phyloP scores from a whole-genome alignment of 2,113 vertebrate species.

The Diadophis punctatus region DNA sequence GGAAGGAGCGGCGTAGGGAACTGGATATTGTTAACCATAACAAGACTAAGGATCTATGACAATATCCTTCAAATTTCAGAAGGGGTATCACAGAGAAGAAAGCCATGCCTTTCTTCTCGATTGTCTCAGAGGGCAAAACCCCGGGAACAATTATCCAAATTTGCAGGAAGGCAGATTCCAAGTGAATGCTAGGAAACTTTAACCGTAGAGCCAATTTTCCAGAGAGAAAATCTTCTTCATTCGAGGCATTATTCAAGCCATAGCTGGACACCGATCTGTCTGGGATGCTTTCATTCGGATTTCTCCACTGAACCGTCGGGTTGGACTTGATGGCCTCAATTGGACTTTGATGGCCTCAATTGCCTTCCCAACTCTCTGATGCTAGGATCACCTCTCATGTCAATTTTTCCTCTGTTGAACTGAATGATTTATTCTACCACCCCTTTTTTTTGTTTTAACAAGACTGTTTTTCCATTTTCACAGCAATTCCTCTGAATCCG shows the following conservation, averaged over 20 bases:
- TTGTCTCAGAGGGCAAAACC: background rate
- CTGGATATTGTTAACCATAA: background rate
- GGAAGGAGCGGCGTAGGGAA: background rate
- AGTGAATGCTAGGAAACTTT: background rate
- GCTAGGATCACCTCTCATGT: background rate
- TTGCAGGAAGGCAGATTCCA: background rate
- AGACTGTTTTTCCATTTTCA: background rate
- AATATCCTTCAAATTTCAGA: background rate
- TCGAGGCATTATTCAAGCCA: background rate
- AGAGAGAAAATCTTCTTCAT: background rate
- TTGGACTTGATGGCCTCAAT: background rate
- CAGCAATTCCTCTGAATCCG: background rate
- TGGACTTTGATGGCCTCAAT: background rate
- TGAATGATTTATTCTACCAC: background rate
- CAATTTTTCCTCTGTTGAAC: background rate
- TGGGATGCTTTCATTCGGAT: background rate
- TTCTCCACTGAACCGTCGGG: background rate
- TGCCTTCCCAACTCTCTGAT: background rate
- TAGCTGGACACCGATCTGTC: background rate
- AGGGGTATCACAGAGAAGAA: background rate
- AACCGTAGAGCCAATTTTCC: background rate
- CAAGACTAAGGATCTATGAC: background rate
- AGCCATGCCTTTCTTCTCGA: background rate
- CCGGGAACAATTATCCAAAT: background rate
- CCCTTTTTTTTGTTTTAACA: background rate